phyloP scores from a whole-genome alignment of 2,888 invertebrate species.

The Disparrhopalites patrizii region DNA sequence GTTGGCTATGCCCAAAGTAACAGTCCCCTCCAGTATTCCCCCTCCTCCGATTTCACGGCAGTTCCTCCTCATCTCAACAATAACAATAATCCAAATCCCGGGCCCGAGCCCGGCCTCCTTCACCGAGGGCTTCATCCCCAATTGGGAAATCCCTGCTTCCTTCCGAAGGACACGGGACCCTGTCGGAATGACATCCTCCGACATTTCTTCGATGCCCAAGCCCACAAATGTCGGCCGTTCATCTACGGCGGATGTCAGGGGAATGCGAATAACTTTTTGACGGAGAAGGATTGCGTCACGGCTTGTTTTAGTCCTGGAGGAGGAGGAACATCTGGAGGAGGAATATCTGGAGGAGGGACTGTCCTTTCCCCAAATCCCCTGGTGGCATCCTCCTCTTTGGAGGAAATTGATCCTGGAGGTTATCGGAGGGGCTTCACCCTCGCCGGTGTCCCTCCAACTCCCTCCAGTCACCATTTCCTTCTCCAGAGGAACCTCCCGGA shows the following conservation, averaged over 20 bases:
- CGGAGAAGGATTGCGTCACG: conserved; percentile 37
- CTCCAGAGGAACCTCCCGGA: conserved; percentile 26
- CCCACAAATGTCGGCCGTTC: conserved; percentile 42
- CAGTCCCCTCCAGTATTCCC: conserved; percentile 41
- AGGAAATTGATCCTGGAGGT: too few species aligned
- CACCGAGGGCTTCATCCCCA: conserved; percentile 42
- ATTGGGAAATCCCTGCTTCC: conserved; percentile 39
- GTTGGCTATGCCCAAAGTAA: conserved; percentile 39
- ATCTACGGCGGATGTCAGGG: conserved; percentile 48
- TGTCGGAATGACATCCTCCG: conserved; percentile 44
- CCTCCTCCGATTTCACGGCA: conserved; percentile 20
- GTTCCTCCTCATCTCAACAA: neutral
- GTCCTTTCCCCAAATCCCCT: conserved; percentile 26
- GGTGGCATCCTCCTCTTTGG: conserved; percentile 17
- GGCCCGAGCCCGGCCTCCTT: neutral
- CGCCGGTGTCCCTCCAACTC: too few species aligned
- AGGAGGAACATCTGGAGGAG: too few species aligned
- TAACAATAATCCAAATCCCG: neutral
- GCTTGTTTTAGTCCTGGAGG: neutral
- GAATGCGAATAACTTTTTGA: conserved; percentile 44
- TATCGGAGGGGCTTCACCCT: too few species aligned
- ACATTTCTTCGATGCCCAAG: conserved; percentile 40
- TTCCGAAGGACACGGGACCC: conserved; percentile 42
- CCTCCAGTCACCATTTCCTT: neutral
- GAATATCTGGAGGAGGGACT: too few species aligned